These are phyloP conservation scores for Tauraco erythrolophus DNA, from an alignment of 2,113 vertebrate genomes.

Conservation along the genomic window DNA sequence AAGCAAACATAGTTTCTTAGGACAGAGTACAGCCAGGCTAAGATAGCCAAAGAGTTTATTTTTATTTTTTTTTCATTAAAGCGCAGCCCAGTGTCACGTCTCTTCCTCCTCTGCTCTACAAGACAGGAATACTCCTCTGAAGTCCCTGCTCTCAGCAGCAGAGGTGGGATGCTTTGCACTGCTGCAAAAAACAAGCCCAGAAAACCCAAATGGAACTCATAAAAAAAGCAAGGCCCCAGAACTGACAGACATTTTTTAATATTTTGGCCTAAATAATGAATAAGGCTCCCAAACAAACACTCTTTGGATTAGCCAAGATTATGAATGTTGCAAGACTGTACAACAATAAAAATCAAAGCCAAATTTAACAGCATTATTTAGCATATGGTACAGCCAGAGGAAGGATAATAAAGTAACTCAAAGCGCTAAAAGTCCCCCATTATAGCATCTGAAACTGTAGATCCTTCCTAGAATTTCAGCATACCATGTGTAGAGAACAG, in stretches of 20 bases:
- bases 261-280: slow-evolving; percentile 48
- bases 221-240: background rate
- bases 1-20: background rate
- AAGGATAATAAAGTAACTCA: slow-evolving; percentile 11
- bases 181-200: background rate
- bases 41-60: background rate
- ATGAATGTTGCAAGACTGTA: background rate
- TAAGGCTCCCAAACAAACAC: slow-evolving; percentile 1
- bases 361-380: slow-evolving; percentile 59
- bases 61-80: background rate
- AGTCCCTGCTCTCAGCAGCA: background rate
- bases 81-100: no score
- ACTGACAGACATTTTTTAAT: background rate
- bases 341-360: slow-evolving; percentile 44
- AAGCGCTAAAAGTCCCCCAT: background rate
- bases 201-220: background rate
- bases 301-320: slow-evolving; percentile 32
- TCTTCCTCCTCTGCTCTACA: background rate
- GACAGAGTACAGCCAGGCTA: background rate
- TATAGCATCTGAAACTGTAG: background rate
- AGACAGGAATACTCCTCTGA: background rate
- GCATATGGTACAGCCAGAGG: slow-evolving; percentile 19
- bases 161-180: background rate
- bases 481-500: background rate
- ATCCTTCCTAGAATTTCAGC: background rate